Evolutionary conservation across 1,140 invertebrate species (phyloP).

Genomic region (Pseudomyrmex gracilis): DNA sequence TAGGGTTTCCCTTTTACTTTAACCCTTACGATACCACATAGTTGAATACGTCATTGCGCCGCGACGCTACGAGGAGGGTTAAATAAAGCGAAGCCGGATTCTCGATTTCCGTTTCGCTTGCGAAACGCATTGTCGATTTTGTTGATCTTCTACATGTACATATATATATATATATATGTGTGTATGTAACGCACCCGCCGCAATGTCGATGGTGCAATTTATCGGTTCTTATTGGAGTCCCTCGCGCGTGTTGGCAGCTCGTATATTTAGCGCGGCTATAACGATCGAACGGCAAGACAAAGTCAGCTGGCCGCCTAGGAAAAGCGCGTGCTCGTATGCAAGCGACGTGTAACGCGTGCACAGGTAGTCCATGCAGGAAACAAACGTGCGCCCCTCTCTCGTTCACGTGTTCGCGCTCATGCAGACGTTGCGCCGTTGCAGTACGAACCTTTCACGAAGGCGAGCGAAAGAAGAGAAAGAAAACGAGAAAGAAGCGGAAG

Average conservation of each 20-base stretch:
- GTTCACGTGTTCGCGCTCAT: constrained; percentile 10
- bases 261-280: constrained; percentile 50
- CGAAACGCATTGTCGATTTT: not conserved
- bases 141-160: not conserved
- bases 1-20: too few species aligned
- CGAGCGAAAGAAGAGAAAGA: not conserved
- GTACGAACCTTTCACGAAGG: not conserved
- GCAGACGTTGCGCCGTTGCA: constrained; percentile 19
- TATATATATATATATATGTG: too few species aligned
- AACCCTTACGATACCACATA: too few species aligned
- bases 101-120: not conserved
- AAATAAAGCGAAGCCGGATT: too few species aligned
- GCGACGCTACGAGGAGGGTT: too few species aligned
- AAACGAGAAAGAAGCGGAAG: not conserved
- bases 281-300: constrained; percentile 34
- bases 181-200: not conserved
- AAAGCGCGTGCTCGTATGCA: constrained; percentile 38
- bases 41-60: too few species aligned
- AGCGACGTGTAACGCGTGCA: constrained; percentile 19
- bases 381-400: constrained; percentile 1
- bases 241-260: constrained; percentile 7
- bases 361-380: constrained; percentile 30
- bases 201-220: constrained; percentile 33
- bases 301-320: constrained; percentile 34
- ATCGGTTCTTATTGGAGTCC: constrained; percentile 29